Evolutionary conservation across 1,140 invertebrate genomes (phyloP).

Genomic region (Himalopsyche phryganea): DNA sequence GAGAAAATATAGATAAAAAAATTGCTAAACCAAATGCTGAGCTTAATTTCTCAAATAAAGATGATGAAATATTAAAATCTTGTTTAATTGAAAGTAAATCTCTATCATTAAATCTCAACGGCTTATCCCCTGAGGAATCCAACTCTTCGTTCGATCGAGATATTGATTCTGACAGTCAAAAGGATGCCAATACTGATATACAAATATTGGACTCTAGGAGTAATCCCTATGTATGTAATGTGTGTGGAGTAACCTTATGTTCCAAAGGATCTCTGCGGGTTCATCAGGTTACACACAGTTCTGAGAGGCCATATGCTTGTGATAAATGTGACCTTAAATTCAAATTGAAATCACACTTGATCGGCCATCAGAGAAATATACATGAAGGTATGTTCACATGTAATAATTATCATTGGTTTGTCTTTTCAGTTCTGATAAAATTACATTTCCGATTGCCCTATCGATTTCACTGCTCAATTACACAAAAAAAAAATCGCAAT

Average conservation of each 20-base stretch:
- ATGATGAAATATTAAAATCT: no score
- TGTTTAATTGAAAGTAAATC: background rate
- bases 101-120: background rate
- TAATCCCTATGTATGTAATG: background rate
- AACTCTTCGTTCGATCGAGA: background rate
- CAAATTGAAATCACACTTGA: constrained; percentile 15
- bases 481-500: no score
- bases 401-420: no score
- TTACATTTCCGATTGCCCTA: no score
- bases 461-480: no score
- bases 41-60: no score
- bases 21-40: no score
- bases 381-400: constrained; percentile 15
- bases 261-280: background rate
- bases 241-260: constrained; percentile 1
- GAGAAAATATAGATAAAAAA: no score
- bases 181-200: background rate
- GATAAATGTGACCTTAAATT: constrained; percentile 16
- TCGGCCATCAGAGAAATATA: constrained; percentile 8
- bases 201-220: background rate
- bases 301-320: constrained; percentile 8
- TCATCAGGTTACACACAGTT: constrained; percentile 1
- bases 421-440: no score
- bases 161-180: background rate
- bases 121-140: background rate